Evolutionary conservation across 2,113 vertebrate genomes (phyloP).

Genomic region (Puffinus mauretanicus): DNA sequence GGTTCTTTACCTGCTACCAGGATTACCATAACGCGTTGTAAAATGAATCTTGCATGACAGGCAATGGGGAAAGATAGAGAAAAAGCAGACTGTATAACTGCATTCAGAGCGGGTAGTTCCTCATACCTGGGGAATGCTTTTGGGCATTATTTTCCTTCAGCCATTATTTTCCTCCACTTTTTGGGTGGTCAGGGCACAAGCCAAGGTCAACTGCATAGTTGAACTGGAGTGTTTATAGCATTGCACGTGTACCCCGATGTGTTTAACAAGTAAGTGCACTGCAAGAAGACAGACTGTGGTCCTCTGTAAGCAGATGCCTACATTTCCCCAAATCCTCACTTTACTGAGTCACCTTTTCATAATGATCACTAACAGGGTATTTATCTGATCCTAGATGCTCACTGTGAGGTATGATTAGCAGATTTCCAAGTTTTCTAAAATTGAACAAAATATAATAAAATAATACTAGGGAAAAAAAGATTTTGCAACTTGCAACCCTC

Average conservation of each 20-base stretch:
- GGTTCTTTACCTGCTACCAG: not conserved
- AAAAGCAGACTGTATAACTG: not conserved
- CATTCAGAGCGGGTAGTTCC: not conserved
- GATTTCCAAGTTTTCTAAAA: not conserved
- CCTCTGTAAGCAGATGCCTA: not conserved
- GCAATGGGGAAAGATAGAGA: not conserved
- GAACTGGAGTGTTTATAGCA: not conserved
- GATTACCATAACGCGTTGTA: not conserved
- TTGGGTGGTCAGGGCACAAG: not conserved
- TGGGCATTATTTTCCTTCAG: not conserved
- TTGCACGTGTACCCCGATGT: fast-evolving
- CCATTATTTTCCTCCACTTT: not conserved
- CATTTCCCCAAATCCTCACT: not conserved
- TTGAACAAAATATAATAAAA: not conserved
- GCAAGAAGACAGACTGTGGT: not conserved
- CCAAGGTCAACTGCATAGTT: not conserved
- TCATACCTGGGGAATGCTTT: not conserved
- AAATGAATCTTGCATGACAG: not conserved
- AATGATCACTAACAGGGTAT: not conserved
- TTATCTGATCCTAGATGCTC: not conserved
- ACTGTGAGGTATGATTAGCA: not conserved
- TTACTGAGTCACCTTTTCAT: not conserved
- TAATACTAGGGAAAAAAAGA: fast-evolving
- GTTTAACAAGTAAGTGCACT: not conserved
- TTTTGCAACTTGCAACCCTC: not conserved